A percentile compares a stretch with the other conserved stretches of the same genome.
Evolutionary conservation across 1,140 invertebrate species (phyloP).

Genomic region (Hylaeus volcanicus): DNA sequence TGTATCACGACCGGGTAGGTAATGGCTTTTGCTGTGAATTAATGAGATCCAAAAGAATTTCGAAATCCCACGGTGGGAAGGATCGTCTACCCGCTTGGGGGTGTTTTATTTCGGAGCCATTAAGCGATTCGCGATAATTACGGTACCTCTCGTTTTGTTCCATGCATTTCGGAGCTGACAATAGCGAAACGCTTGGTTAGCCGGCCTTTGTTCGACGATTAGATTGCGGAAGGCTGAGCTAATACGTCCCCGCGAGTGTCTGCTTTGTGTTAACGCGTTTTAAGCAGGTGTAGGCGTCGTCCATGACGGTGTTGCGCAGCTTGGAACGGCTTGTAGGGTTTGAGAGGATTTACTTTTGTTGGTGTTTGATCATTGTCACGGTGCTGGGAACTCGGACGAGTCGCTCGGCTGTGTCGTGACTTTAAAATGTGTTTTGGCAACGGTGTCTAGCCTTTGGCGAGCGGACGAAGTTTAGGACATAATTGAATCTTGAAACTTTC

Average conservation of each 20-base stretch:
- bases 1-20: neutral
- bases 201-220: slow-evolving; percentile 40
- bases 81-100: neutral
- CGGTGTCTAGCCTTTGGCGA: too few species aligned
- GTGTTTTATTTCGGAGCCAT: slow-evolving; percentile 10
- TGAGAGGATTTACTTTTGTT: slow-evolving; percentile 3
- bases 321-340: neutral
- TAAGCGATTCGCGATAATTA: slow-evolving; percentile 46
- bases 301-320: too few species aligned
- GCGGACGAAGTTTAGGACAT: too few species aligned
- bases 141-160: neutral
- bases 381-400: neutral
- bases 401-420: too few species aligned
- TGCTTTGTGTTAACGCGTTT: slow-evolving; percentile 33
- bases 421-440: too few species aligned
- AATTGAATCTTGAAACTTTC: too few species aligned
- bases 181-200: slow-evolving; percentile 32
- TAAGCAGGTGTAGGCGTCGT: neutral
- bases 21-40: slow-evolving; percentile 33
- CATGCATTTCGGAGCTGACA: slow-evolving; percentile 2
- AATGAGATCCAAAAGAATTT: slow-evolving; percentile 35
- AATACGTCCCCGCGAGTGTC: slow-evolving; percentile 5
- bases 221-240: slow-evolving; percentile 20
- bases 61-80: neutral
- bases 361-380: neutral